phyloP scores from a whole-genome alignment of 1,140 invertebrate genomes.

The Drosophila athabasca region DNA sequence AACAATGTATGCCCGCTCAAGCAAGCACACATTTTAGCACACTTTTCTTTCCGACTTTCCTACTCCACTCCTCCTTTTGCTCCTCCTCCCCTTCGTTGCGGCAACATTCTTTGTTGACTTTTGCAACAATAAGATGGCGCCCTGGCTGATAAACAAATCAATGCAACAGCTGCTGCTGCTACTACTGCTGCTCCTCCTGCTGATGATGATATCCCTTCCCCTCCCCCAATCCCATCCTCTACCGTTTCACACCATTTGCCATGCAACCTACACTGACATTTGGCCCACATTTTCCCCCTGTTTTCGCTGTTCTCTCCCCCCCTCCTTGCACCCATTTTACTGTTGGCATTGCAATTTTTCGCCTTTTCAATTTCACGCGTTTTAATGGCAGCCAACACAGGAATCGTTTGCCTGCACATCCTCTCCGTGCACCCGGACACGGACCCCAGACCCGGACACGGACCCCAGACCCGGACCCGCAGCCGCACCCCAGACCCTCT shows the following conservation, averaged over 20 bases:
- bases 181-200: not conserved
- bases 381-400: constrained; percentile 59
- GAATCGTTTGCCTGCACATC: constrained; percentile 19
- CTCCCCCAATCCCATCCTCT: no score
- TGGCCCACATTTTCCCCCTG: constrained; percentile 15
- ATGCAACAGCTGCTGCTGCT: constrained; percentile 19
- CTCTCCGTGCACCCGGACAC: constrained; percentile 1
- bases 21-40: no score
- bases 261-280: constrained; percentile 7
- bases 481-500: not conserved
- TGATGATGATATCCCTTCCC: no score
- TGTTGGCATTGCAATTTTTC: constrained; percentile 72
- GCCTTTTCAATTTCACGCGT: constrained; percentile 76
- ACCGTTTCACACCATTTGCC: no score
- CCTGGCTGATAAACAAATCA: constrained; percentile 24
- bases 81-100: no score
- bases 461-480: not conserved
- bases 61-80: no score
- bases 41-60: no score
- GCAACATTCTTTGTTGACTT: not conserved
- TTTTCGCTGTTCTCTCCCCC: constrained; percentile 39
- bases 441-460: not conserved
- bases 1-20: no score
- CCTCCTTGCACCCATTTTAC: constrained; percentile 3
- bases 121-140: constrained; percentile 9